phyloP scores from a whole-genome alignment of 2,113 vertebrate species.

The Heterocephalus glaber region DNA sequence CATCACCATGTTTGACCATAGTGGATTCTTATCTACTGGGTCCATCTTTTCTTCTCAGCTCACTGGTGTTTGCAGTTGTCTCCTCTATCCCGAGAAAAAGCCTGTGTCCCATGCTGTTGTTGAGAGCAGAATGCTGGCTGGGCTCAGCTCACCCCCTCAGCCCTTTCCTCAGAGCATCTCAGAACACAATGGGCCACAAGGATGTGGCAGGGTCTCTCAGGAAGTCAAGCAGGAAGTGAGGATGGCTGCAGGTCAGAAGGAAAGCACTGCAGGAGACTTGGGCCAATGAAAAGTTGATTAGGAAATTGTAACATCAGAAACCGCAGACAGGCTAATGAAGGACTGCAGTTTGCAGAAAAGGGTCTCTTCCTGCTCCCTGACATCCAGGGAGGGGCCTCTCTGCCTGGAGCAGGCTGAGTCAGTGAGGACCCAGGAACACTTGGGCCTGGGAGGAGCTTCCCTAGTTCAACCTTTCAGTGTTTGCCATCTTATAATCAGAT shows the following conservation, averaged over 20 bases:
- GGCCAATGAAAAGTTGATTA: constrained; percentile 52
- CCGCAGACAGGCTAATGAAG: constrained; percentile 68
- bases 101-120: neutral
- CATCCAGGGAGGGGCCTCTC: neutral
- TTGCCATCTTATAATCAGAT: neutral
- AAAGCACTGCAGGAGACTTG: neutral
- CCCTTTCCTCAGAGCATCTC: neutral
- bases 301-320: constrained; percentile 67
- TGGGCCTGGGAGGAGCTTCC: neutral
- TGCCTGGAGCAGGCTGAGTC: neutral
- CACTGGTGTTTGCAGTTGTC: neutral
- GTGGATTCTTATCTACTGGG: neutral
- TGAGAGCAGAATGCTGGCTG: neutral
- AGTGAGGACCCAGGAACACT: neutral
- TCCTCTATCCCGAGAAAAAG: neutral
- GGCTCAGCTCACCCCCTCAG: neutral
- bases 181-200: neutral
- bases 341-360: neutral
- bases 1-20: neutral
- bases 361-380: neutral
- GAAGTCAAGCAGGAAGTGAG: neutral
- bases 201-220: neutral
- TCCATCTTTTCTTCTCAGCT: neutral
- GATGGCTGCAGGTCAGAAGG: neutral
- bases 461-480: neutral